A percentile compares a stretch with the other conserved stretches of the same genome.
Evolutionary conservation across 2,888 invertebrate species (phyloP).

Genomic region (Hipparchia sbordonii): DNA sequence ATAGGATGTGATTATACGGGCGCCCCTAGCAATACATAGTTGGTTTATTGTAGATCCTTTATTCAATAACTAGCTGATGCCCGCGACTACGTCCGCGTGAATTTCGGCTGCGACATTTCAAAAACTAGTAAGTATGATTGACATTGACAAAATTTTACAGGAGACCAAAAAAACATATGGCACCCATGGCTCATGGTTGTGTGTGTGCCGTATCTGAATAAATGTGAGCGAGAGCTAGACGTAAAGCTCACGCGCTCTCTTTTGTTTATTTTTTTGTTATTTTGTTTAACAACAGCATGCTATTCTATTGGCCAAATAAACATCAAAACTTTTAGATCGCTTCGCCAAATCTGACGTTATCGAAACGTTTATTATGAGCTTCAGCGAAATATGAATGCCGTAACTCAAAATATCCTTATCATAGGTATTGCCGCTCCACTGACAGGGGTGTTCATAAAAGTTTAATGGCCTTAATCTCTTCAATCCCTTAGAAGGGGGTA

Average conservation of each 20-base stretch:
- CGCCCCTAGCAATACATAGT: constrained; percentile 45
- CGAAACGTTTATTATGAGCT: constrained; percentile 29
- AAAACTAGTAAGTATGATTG: too few relatives aligned
- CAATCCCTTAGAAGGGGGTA: constrained; percentile 65
- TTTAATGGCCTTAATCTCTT: constrained; percentile 75
- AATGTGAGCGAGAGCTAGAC: too few relatives aligned
- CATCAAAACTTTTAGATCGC: neutral
- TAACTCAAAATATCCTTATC: constrained; percentile 51
- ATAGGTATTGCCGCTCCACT: constrained; percentile 57
- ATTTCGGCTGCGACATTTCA: too few relatives aligned
- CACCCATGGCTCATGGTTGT: too few relatives aligned
- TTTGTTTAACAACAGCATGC: too few relatives aligned
- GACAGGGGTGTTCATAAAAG: constrained; percentile 70
- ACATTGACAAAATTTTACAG: too few relatives aligned
- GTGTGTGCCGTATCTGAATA: too few relatives aligned
- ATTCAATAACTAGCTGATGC: neutral
- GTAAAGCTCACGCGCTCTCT: too few relatives aligned
- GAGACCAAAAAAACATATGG: too few relatives aligned
- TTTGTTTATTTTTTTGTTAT: too few relatives aligned
- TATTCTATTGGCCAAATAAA: too few relatives aligned
- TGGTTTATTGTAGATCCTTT: constrained; percentile 17
- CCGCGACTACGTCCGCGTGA: too few relatives aligned
- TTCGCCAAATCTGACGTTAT: constrained; percentile 29
- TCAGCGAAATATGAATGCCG: constrained; percentile 34
- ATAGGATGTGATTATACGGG: constrained; percentile 47